These are phyloP conservation scores for Ctenosaura bakeri DNA, from an alignment of 2,797 vertebrate species.

Conservation along the genomic window DNA sequence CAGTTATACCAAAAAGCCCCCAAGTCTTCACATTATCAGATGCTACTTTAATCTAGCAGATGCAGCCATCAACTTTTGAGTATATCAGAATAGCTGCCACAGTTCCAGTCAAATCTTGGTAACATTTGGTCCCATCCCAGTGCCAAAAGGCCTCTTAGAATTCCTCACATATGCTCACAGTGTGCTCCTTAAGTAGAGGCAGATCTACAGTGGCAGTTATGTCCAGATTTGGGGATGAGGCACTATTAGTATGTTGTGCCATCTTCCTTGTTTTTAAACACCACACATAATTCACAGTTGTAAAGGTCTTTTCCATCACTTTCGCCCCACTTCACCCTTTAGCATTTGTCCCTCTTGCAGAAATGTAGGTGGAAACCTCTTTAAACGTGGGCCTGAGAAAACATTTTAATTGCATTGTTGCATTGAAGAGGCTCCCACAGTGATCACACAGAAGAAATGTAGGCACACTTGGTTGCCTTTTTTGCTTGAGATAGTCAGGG, in stretches of 20 bases:
- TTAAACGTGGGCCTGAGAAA: neutral
- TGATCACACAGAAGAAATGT: slow-evolving; percentile 22
- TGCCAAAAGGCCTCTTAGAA: slow-evolving; percentile 81
- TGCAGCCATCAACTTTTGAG: slow-evolving; percentile 38
- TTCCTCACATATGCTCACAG: slow-evolving; percentile 46
- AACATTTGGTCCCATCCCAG: slow-evolving; percentile 71
- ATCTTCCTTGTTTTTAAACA: slow-evolving; percentile 66
- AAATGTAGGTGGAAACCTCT: slow-evolving; percentile 51
- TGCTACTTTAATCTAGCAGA: slow-evolving; percentile 54
- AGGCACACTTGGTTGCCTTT: slow-evolving; percentile 43
- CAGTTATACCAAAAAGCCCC: slow-evolving; percentile 30
- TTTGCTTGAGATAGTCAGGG: slow-evolving; percentile 50
- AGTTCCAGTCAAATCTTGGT: slow-evolving; percentile 34
- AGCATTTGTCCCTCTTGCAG: neutral
- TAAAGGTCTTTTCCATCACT: neutral
- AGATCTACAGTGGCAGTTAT: slow-evolving; percentile 45
- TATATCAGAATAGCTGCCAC: slow-evolving; percentile 19
- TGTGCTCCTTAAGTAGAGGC: neutral
- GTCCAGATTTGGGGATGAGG: slow-evolving; percentile 10
- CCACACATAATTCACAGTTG: slow-evolving; percentile 29
- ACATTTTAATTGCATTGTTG: slow-evolving; percentile 45
- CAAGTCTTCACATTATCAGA: slow-evolving; percentile 27
- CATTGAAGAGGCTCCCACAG: slow-evolving; percentile 39
- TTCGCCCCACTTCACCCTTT: neutral
- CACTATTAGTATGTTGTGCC: slow-evolving; percentile 70